These are phyloP conservation scores for Chelonus formosanus DNA, from an alignment of 2,888 invertebrate genomes.

Conservation along the genomic window DNA sequence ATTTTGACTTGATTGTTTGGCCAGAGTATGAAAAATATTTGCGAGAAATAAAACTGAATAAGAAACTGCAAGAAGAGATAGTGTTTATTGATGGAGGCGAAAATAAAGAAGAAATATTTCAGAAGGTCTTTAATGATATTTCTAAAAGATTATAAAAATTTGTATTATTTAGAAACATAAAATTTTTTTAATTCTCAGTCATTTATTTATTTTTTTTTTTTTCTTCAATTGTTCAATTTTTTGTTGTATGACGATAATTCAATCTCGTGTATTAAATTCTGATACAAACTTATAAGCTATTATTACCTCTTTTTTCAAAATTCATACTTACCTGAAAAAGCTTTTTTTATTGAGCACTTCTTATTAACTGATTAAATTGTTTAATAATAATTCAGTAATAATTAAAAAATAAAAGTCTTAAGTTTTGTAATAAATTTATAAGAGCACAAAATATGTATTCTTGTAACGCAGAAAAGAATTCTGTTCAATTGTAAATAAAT, in stretches of 20 bases:
- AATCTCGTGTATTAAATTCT: constrained; percentile 14
- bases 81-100: constrained; percentile 52
- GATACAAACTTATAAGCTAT: constrained; percentile 19
- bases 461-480: too few species aligned
- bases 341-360: not conserved
- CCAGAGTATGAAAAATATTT: constrained; percentile 78
- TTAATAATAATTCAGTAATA: too few species aligned
- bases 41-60: constrained; percentile 60
- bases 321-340: too few species aligned
- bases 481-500: too few species aligned
- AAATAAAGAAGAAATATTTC: constrained; percentile 45
- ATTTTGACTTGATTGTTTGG: constrained; percentile 91
- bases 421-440: too few species aligned
- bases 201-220: not conserved
- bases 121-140: constrained; percentile 47
- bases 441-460: too few species aligned
- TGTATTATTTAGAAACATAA: not conserved
- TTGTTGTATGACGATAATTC: not conserved
- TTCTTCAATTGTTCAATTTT: not conserved
- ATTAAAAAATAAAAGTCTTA: too few species aligned
- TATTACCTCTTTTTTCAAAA: not conserved
- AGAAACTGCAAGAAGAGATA: constrained; percentile 44
- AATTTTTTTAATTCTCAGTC: constrained; percentile 2
- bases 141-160: not conserved
- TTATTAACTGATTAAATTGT: not conserved